Evolutionary conservation across 2,888 invertebrate genomes (phyloP).

Genomic region (Drosophila fungiperda): DNA sequence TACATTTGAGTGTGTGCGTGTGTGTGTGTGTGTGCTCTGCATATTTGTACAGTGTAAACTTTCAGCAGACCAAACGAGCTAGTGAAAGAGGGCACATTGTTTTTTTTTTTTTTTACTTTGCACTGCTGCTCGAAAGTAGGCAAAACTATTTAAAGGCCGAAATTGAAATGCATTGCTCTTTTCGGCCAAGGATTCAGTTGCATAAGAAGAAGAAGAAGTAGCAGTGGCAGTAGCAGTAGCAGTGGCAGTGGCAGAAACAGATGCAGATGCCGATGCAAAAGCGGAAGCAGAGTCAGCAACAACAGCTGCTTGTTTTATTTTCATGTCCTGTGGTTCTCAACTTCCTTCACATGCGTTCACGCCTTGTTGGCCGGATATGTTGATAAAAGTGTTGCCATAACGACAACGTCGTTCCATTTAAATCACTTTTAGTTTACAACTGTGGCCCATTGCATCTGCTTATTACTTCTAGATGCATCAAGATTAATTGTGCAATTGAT

Average conservation of each 20-base stretch:
- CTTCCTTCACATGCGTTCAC: conserved; percentile 56
- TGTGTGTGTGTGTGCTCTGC: conserved; percentile 37
- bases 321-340: conserved; percentile 66
- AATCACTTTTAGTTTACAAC: conserved; percentile 62
- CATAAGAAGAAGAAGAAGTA: not conserved
- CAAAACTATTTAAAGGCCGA: conserved; percentile 66
- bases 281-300: conserved; percentile 1
- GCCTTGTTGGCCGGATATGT: conserved; percentile 61
- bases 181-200: conserved; percentile 54
- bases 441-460: conserved; percentile 6
- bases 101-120: conserved; percentile 34
- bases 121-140: conserved; percentile 49
- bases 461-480: conserved; percentile 4
- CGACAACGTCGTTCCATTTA: conserved; percentile 58
- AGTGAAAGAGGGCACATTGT: conserved; percentile 43
- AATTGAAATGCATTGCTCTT: conserved; percentile 55
- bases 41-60: conserved; percentile 66
- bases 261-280: not conserved
- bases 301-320: conserved; percentile 54
- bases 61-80: conserved; percentile 27
- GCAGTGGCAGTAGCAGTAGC: not conserved
- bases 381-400: conserved; percentile 68
- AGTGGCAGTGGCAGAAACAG: not conserved
- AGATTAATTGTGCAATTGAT: conserved; percentile 42
- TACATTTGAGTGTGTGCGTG: conserved; percentile 16